Conservation (phyloP, 2,888 invertebrate species). For the Diloba caeruleocephala region DNA sequence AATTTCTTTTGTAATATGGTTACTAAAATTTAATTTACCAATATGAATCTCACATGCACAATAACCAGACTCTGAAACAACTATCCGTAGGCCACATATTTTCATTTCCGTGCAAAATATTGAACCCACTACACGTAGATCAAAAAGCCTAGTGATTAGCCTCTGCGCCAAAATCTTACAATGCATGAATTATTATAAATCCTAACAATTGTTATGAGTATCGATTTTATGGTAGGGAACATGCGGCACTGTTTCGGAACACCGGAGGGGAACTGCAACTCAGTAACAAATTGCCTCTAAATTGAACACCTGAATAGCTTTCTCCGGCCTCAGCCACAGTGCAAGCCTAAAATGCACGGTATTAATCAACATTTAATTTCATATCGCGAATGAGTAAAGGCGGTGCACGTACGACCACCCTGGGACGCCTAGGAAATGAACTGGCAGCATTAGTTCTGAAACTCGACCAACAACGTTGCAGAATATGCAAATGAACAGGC, state of each 20-base stretch:
- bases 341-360: conserved; percentile 73
- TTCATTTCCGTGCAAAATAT: no score
- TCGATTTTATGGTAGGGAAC: conserved; percentile 58
- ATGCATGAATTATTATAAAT: conserved; percentile 57
- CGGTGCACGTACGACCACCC: conserved; percentile 71
- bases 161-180: no score
- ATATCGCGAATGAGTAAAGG: conserved; percentile 72
- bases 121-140: no score
- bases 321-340: conserved; percentile 57
- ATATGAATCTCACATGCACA: no score
- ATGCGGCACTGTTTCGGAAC: conserved; percentile 67
- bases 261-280: conserved; percentile 72
- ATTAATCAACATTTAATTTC: conserved; percentile 88
- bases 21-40: no score
- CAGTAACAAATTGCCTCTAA: conserved; percentile 79
- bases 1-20: no score
- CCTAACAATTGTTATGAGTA: no score
- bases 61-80: no score
- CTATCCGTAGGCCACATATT: no score
- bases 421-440: conserved; percentile 83
- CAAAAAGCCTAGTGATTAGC: no score
- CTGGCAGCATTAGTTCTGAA: conserved; percentile 72
- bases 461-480: conserved; percentile 74
- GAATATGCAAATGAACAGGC: conserved; percentile 85
- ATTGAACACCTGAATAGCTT: conserved; percentile 78